Evolutionary conservation across 2,797 vertebrate species (phyloP), one percentile per base, ranked within the genome.

Genomic region (Danio jaintianensis): DNA sequence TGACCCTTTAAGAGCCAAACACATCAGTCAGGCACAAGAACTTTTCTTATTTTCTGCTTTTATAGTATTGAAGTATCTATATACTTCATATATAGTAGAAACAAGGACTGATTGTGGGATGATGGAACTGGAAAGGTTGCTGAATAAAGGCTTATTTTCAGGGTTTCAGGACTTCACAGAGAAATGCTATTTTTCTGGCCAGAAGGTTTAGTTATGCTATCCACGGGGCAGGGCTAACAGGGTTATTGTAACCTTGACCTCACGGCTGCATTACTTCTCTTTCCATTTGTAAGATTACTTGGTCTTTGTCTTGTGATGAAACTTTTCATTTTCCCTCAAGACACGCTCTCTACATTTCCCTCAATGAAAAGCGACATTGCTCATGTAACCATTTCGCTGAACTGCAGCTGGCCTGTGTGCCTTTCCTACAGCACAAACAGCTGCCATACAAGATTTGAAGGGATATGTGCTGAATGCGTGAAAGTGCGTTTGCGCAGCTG

Each of bases 311-410:
- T 38, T 43, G 20, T 10, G 43, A 52, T 38, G 11, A 71, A 62
- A 63, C 47, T 63, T 62, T 71, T 79, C 0, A 22, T 61, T 71
- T 62, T 62, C 45, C 77, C 67, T 62, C 5, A 71, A 79, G 77
- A 71, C 67, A 62, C 11, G 5, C 20, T 45, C 76, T 50, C 16
- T 42, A 20, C 56, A 50, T 59, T 62, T 53, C 68, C 58, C 67
- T 79, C 38, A 56, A 73, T 80, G 69, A 40, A 73, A 73, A 20
- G 40, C 7, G 78, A 73, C 78, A 22, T 73, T 73, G 78, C 78
- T 72, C 68, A 80, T 79, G 58, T 79, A 71, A 72, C 56, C 36
- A 52, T 61, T 70, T 70, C 61, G 45, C 55, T 42, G 66, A 78
- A 78, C 76, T 71, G 56, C 56, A 52, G 67, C 45, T 43, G 67